Evolutionary conservation across 2,113 vertebrate species (phyloP).

Genomic region (Calonectris borealis): DNA sequence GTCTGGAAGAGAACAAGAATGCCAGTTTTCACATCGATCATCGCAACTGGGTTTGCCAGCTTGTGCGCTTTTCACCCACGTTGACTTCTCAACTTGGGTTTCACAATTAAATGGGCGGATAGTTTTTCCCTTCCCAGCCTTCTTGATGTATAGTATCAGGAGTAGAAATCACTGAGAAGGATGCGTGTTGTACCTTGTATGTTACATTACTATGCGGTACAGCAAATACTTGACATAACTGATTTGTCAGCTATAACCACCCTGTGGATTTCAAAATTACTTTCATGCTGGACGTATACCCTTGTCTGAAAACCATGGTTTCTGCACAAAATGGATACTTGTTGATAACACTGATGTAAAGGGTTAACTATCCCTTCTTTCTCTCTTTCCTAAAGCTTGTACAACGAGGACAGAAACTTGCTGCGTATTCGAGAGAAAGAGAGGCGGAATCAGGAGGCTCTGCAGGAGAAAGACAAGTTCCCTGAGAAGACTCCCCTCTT

Average conservation of each 20-base stretch:
- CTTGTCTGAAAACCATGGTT: background rate
- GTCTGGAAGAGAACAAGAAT: background rate
- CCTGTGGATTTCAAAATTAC: background rate
- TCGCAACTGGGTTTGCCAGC: background rate
- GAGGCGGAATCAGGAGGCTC: conserved; percentile 86
- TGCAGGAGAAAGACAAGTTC: conserved; percentile 79
- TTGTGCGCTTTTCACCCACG: background rate
- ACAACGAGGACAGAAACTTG: conserved; percentile 90
- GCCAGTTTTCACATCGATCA: background rate
- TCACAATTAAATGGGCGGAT: background rate
- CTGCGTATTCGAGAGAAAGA: conserved; percentile 89
- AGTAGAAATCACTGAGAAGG: background rate
- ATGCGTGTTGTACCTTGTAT: background rate
- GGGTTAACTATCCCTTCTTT: background rate
- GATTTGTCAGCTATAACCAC: background rate
- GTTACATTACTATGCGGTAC: rapidly evolving
- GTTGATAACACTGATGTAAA: background rate
- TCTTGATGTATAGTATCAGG: background rate
- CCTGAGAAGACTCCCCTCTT: conserved; percentile 84
- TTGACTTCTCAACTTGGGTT: background rate
- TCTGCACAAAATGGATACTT: background rate
- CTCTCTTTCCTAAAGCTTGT: conserved; percentile 71
- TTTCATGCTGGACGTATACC: background rate
- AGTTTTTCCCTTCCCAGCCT: background rate
- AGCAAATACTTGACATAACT: background rate